phyloP scores from a whole-genome alignment of 1,140 invertebrate species.

The Drosophila ohnishii region DNA sequence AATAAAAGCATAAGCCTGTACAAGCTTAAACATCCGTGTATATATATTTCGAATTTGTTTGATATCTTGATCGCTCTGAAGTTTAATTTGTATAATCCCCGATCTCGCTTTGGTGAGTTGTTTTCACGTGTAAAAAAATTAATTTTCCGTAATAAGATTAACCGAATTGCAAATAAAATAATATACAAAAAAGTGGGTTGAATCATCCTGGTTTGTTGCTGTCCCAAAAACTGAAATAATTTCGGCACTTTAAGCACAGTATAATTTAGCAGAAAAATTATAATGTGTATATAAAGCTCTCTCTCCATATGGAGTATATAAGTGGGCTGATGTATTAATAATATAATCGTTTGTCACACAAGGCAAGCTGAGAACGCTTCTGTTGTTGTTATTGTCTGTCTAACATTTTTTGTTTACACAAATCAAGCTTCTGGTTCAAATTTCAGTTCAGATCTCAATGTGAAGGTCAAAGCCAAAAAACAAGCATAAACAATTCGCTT shows the following conservation, averaged over 20 bases:
- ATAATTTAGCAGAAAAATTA: slow-evolving; percentile 19
- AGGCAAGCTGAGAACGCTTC: slow-evolving; percentile 35
- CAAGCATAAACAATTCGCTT: slow-evolving; percentile 18
- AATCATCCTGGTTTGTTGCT: slow-evolving; percentile 14
- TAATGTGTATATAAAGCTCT: slow-evolving; percentile 5
- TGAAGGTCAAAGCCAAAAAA: slow-evolving; percentile 70
- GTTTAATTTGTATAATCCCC: slow-evolving; percentile 59
- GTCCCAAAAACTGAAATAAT: slow-evolving; percentile 27
- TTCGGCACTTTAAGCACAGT: slow-evolving; percentile 33
- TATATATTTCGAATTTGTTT: slow-evolving; percentile 13
- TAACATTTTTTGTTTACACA: slow-evolving; percentile 70
- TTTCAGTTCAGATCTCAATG: slow-evolving; percentile 69
- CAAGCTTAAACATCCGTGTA: slow-evolving; percentile 22
- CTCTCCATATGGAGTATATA: not conserved
- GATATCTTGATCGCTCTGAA: slow-evolving; percentile 30
- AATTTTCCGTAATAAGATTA: slow-evolving; percentile 52
- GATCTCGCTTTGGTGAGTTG: slow-evolving; percentile 13
- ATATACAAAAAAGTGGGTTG: not conserved
- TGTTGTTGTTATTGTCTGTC: slow-evolving; percentile 37
- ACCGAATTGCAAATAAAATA: slow-evolving; percentile 20
- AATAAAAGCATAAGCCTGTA: slow-evolving; percentile 30
- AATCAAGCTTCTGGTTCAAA: slow-evolving; percentile 58
- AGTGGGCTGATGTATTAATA: slow-evolving; percentile 18
- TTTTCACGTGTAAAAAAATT: slow-evolving; percentile 23
- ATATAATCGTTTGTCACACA: slow-evolving; percentile 54